These are phyloP conservation scores for Hylomyscus alleni DNA, from an alignment of 2,797 vertebrate genomes.

Conservation along the genomic window DNA sequence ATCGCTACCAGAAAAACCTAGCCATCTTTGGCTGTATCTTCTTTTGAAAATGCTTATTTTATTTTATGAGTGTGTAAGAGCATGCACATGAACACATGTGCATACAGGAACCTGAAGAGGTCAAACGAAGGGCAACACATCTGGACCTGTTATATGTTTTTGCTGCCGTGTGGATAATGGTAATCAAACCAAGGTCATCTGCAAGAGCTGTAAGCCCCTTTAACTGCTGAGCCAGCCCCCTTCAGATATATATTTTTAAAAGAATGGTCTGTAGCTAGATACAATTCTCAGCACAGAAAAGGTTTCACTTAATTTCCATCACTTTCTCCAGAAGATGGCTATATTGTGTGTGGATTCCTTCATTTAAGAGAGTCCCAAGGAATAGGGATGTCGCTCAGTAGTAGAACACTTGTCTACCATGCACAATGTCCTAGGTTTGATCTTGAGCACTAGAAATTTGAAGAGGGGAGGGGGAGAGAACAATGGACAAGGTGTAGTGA, in stretches of 20 bases:
- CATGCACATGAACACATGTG: background rate
- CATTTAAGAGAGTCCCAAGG: conserved; percentile 6
- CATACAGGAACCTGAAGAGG: background rate
- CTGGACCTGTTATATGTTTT: background rate
- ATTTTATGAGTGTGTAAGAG: background rate
- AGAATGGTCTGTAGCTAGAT: background rate
- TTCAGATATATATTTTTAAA: conserved; percentile 8
- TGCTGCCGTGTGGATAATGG: background rate
- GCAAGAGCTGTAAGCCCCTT: background rate
- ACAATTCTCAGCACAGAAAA: background rate
- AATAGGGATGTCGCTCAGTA: background rate
- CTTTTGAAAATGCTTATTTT: background rate
- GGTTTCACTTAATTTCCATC: background rate
- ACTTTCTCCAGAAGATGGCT: background rate
- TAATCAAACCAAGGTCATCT: background rate
- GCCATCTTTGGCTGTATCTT: conserved; percentile 12
- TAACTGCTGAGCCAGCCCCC: too few relatives aligned
- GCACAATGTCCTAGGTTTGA: background rate
- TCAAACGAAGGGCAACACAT: background rate
- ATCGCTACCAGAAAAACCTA: conserved; percentile 41
- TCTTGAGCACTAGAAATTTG: background rate
- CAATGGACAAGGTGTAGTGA: background rate
- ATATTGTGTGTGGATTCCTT: conserved; percentile 11
- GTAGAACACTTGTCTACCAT: background rate
- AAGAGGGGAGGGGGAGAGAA: background rate